Percentiles rank a stretch among this genome's conserved stretches.
Conservation (phyloP, 2,113 vertebrate species). For the Apodemus speciosus region DNA sequence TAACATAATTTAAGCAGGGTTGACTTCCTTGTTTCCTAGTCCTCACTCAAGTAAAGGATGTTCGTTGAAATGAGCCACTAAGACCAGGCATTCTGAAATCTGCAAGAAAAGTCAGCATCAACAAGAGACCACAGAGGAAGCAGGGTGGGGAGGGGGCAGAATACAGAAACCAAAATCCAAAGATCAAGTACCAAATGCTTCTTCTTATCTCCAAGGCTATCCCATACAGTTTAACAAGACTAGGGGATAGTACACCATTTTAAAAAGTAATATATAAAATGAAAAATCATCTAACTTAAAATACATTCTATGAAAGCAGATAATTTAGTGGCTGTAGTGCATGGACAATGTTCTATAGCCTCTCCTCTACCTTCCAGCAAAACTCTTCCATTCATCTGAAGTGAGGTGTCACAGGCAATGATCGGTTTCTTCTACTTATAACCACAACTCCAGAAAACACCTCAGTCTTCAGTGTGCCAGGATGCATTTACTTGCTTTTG, state of each 20-base stretch:
- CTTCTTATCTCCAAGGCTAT: slow-evolving; percentile 20
- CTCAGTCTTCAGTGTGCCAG: neutral
- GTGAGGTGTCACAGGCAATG: neutral
- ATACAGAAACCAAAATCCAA: neutral
- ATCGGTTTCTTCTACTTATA: neutral
- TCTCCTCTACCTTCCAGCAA: neutral
- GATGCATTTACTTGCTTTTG: neutral
- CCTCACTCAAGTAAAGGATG: neutral
- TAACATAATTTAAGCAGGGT: neutral
- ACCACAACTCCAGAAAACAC: neutral
- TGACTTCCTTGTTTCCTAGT: neutral
- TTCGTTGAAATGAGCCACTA: neutral
- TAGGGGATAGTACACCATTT: neutral
- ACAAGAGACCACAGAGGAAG: neutral
- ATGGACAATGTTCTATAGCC: too few species aligned
- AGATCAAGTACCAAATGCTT: neutral
- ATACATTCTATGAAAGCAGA: neutral
- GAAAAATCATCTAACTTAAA: neutral
- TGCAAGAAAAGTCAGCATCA: neutral
- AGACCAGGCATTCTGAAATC: neutral
- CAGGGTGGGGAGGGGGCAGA: neutral
- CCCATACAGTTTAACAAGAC: neutral
- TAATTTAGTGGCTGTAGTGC: too few species aligned
- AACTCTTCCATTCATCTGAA: too few species aligned
- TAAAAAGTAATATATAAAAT: neutral